These are phyloP conservation scores for Trachelus iudaicus DNA, from an alignment of 2,888 invertebrate species.

Conservation along the genomic window DNA sequence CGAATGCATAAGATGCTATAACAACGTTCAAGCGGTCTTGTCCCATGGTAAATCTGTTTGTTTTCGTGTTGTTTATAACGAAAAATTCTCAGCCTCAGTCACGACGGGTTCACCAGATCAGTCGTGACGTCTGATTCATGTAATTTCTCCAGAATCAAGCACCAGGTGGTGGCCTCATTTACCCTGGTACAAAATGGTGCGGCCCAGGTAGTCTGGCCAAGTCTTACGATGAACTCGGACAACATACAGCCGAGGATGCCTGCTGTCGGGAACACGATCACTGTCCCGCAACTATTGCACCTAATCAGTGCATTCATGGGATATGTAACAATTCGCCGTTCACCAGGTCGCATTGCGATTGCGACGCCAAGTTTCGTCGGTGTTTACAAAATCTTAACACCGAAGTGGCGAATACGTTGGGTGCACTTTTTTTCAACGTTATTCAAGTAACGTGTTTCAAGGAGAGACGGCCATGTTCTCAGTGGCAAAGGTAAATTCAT, in stretches of 20 bases:
- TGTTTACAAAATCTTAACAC: slow-evolving; percentile 76
- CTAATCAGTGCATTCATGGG: slow-evolving; percentile 73
- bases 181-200: slow-evolving; percentile 83
- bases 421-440: slow-evolving; percentile 81
- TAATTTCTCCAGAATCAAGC: slow-evolving; percentile 42
- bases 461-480: slow-evolving; percentile 73
- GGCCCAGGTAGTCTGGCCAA: slow-evolving; percentile 76
- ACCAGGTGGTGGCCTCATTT: slow-evolving; percentile 54
- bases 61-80: too few species aligned
- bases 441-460: slow-evolving; percentile 80
- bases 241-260: slow-evolving; percentile 73
- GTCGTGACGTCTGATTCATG: background rate
- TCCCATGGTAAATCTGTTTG: background rate
- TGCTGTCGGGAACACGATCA: slow-evolving; percentile 82
- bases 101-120: background rate
- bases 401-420: slow-evolving; percentile 77
- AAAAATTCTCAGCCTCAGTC: background rate
- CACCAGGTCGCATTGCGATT: slow-evolving; percentile 80
- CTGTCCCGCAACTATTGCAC: slow-evolving; percentile 72
- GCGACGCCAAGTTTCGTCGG: slow-evolving; percentile 77
- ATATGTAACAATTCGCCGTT: slow-evolving; percentile 77
- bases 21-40: background rate
- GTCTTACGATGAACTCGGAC: slow-evolving; percentile 75
- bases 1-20: background rate
- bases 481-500: slow-evolving; percentile 70